Base-by-base conservation (phyloP, 2,113 vertebrate species). In the Aphyosemion australe region DNA sequence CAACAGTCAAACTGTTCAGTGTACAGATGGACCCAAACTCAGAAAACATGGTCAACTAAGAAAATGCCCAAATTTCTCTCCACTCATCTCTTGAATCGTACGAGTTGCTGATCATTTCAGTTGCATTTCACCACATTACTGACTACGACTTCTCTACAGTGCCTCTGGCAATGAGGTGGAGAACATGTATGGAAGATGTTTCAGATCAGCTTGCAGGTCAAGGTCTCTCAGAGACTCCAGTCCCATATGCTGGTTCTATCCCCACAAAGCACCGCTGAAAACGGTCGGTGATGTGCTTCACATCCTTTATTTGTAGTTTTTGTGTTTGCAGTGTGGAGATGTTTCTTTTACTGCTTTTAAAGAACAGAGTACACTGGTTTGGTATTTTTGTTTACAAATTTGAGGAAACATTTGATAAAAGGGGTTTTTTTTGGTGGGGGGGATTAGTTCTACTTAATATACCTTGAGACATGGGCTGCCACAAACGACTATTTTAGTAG, bases 101-200 rank as follows among this genome's bases (percentile, higher is more conserved):
- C 12, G 84, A 80, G 84, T 59, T 72, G 51, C 76, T 67, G 80
- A 82, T 85, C 65, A 84, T 80, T 87, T 71, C 82, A 82, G 83
- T 75, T 88, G 74, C 85, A 68, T 87, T 61, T 84, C 76, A 86
- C 81, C 85, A 79, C 87, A 88, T 83, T 78, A 84, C 84, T 89
- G 85, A 84, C 85, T 91, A 80, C 83, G 90, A 82, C 87, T 89
- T 76, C 86, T 82, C 76, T 56, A 65, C 84, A 67, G 53, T 60
- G 88, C 89, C 88, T 84, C 69, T 20, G 85, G 82, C 72, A 45
- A 31, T 34, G 72, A 85, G 86, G 79, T 79, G 77, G 63, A 77
- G 76, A 76, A 58, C 4, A 79, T 67, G 67, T 37, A 37, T 37
- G 34, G 34, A 37, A 37, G 34, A 84, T 75, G 83, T 78, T 80